Evolutionary conservation across 2,797 vertebrate species (phyloP), one percentile per base, ranked within the genome.

Genomic region (Pantherophis vulpinus): DNA sequence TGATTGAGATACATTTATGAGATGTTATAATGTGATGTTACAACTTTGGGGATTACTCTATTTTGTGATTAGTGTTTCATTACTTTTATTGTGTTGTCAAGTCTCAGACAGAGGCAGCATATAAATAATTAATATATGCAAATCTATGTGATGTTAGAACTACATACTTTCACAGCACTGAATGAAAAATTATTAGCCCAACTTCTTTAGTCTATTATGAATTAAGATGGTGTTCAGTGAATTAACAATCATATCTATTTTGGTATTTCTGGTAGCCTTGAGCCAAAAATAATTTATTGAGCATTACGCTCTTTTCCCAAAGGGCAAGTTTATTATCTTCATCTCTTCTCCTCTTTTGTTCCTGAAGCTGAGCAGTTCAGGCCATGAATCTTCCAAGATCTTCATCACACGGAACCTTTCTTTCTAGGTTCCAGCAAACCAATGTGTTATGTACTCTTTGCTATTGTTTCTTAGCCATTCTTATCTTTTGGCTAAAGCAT

Each of bases 141-240:
- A 79, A 79, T n/a, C 13, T 56, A 90, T 56, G 5, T 32, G 7
- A 91, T 88, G 37, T 60, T 47, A 74, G 32, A 92, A 61, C 14
- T 54, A 91, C 10, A 87, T 2, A 32, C 11, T 92, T 91, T 93
- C 37, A 66, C 91, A 92, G 42, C 23, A 42, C 2, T 88, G 13
- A 93, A 90, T 63, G 16, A 74, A 70, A 74, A 58, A 61, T 55
- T 89, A 88, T 47, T 25, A 60, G 63, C 95, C 86, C 96, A 99
- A 99, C 99, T 99, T 97, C 97, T 98, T 98, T 97, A 99, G 97
- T 94, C 98, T 99, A 96, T 96, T 98, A 95, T 99, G 97, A 96
- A 99, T 99, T 93, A 98, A 92, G 55, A 94, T 98, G 90, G 97
- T 97, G 96, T 99, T 99, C 96, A 99, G 89, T 0, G 99, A 99